Base-by-base conservation (phyloP, 1,140 invertebrate species). In the Trichogramma pretiosum region DNA sequence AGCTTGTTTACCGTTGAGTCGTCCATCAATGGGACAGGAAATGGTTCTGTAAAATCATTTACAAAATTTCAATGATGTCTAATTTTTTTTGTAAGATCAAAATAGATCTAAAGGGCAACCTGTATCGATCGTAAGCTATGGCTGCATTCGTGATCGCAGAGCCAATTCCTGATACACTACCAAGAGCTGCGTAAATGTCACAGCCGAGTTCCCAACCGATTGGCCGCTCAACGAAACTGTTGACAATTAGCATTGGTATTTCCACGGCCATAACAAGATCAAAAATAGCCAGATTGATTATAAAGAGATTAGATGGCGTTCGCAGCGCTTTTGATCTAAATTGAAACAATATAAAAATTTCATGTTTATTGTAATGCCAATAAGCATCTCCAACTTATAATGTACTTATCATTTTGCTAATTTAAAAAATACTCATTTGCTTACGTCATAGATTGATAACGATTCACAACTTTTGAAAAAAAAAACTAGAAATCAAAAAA, bases 301-400 rank as follows among this genome's bases (percentile, higher is more conserved):
- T 77, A 45, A 89, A 82, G 67, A 87, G 77, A 65, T 89, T 89
- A 26, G 85, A 87, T 1, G 86, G 78, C 5, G 84, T 87, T 19
- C 83, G 76, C 33, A 89, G 64, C 14, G 75, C 76, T 62, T 85
- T 87, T 0, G 84, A 81, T 36, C 80, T 82, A 61, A 3, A 70
- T 65, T 28, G 11, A 28, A 28, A 7, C 24, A n/a, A n/a, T n/a
- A n/a, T n/a, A n/a, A n/a, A n/a, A n/a, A n/a, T n/a, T n/a, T n/a
- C n/a, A n/a, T n/a, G n/a, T n/a, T n/a, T n/a, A n/a, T n/a, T n/a
- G n/a, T n/a, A n/a, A n/a, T n/a, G n/a, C n/a, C n/a, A n/a, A n/a
- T n/a, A n/a, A n/a, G n/a, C n/a, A n/a, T n/a, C n/a, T n/a, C n/a
- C n/a, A n/a, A n/a, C n/a, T n/a, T n/a, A n/a, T n/a, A n/a, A n/a